phyloP scores from a whole-genome alignment of 2,888 invertebrate genomes.

The Gandaritis pyraliata region DNA sequence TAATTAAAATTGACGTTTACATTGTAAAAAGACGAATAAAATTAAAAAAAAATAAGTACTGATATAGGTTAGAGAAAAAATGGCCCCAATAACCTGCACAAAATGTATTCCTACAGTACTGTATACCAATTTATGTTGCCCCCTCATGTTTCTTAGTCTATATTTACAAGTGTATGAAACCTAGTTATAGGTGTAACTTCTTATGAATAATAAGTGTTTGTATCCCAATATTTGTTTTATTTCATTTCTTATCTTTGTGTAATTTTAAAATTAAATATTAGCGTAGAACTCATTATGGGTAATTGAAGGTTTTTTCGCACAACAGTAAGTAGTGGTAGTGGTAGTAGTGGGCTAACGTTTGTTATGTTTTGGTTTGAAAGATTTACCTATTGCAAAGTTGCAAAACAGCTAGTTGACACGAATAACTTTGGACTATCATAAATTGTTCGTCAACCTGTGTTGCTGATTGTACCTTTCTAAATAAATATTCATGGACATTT shows the following conservation, averaged over 20 bases:
- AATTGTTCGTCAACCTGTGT: too few species aligned
- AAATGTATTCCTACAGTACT: conserved; percentile 11
- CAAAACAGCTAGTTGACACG: too few species aligned
- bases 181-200: conserved; percentile 34
- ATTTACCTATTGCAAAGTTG: too few species aligned
- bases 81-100: conserved; percentile 31
- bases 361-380: too few species aligned
- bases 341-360: too few species aligned
- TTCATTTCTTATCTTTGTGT: not conserved
- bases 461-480: too few species aligned
- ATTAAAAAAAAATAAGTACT: conserved; percentile 6
- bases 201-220: conserved; percentile 52
- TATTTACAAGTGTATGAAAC: conserved; percentile 20
- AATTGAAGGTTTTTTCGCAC: too few species aligned
- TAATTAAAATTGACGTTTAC: not conserved
- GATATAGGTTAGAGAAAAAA: conserved; percentile 5
- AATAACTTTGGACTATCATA: too few species aligned
- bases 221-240: conserved; percentile 43
- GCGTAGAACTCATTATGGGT: too few species aligned
- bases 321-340: too few species aligned
- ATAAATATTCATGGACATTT: too few species aligned
- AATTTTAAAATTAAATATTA: too few species aligned
- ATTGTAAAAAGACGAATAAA: conserved; percentile 5
- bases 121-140: conserved; percentile 1
- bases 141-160: conserved; percentile 13